Base-by-base conservation (phyloP, 2,113 vertebrate species). In the Microtus richardsoni region DNA sequence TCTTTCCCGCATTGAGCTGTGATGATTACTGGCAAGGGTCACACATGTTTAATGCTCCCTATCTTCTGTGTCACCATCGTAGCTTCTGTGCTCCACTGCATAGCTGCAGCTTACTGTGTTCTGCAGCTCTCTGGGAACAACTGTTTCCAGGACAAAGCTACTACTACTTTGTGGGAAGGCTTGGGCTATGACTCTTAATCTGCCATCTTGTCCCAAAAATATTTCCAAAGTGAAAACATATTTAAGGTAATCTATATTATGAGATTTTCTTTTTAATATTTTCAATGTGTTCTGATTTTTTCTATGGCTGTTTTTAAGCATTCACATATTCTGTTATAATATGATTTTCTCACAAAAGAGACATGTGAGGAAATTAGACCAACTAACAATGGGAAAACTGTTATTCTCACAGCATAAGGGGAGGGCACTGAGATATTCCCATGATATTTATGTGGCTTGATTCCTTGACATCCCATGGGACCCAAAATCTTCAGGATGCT, bases 351-450 rank as follows among this genome's bases (percentile, higher is more conserved):
- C 88, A 88, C 95, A 60, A 96, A 16, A 96, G 86, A 94, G 74
- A 88, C 92, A 94, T 92, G 33, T 91, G 90, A 97, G 98, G 97
- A 97, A 98, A 97, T 96, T 75, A 94, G 88, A 94, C 54, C 79
- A 89, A 95, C 64, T 93, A 93, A 96, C 94, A 94, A 39, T 92
- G 68, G 96, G 80, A 82, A 95, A 96, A 70, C 62, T 91, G 52
- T 92, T 90, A 86, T 52, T 54, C 86, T 68, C 93, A 95, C 16
- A 80, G 28, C 75, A 49, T 96, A 79, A 96, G 60, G 54, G 52
- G 52, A 54, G 14, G 13, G 52, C 75, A 75, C 21, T 7, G 12
- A 58, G n/a, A 47, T 5, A 21, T 21, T 19, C 44, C 9, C 47
- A 28, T 85, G 54, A 21, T 6, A 21, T 49, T 12, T 36, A 13